Conservation (phyloP, 2,888 invertebrate species). For the Tipula lateralis region DNA sequence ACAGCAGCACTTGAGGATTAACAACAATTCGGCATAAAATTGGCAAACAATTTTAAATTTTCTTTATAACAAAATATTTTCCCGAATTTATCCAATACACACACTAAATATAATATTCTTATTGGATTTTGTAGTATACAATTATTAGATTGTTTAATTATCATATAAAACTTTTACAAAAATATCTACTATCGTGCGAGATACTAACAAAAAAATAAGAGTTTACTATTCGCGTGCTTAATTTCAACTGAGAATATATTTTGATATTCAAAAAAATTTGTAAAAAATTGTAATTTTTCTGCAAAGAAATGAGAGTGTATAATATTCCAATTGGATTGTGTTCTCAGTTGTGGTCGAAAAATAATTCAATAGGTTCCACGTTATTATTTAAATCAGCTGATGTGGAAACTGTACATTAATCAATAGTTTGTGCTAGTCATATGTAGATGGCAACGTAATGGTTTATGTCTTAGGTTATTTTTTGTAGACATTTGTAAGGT, state of each 20-base stretch:
- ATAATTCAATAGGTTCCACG: neutral
- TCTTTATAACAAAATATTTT: neutral
- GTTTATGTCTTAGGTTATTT: neutral
- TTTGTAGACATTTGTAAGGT: neutral
- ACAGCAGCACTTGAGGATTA: neutral
- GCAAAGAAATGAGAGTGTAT: neutral
- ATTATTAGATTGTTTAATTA: neutral
- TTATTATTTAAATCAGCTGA: neutral
- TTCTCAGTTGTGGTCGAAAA: neutral
- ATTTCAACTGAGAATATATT: constrained; percentile 3
- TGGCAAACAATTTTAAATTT: neutral
- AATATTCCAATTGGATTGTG: neutral
- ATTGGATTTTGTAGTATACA: neutral
- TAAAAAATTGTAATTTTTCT: constrained; percentile 2
- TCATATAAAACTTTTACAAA: neutral
- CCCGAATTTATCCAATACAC: neutral
- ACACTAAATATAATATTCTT: neutral
- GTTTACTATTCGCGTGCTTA: constrained; percentile 28
- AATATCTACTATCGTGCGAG: neutral
- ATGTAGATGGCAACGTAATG: neutral
- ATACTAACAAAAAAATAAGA: neutral
- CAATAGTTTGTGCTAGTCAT: neutral
- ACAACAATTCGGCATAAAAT: neutral
- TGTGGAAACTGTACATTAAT: neutral
- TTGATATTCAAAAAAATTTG: neutral